phyloP scores from a whole-genome alignment of 2,888 invertebrate species.

The Meandrusa payeni region DNA sequence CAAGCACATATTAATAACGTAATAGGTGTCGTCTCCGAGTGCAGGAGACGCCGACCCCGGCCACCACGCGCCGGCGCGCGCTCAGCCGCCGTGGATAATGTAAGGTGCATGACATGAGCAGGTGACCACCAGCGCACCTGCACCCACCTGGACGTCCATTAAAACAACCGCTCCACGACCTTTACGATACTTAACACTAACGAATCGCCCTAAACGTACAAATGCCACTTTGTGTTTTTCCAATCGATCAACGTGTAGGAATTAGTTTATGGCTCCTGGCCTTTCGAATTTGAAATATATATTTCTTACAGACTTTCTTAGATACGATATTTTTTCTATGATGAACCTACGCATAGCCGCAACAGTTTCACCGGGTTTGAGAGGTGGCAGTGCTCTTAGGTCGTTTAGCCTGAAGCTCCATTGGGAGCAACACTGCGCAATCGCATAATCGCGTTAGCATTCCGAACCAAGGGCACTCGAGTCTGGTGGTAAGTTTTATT shows the following conservation, averaged over 20 bases:
- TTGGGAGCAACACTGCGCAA: too few species aligned
- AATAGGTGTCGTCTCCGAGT: slow-evolving; percentile 25
- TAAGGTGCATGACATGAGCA: slow-evolving; percentile 62
- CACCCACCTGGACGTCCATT: slow-evolving; percentile 3
- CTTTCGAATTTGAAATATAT: too few species aligned
- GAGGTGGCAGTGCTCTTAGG: too few species aligned
- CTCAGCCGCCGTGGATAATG: slow-evolving; percentile 58
- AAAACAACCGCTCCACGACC: slow-evolving; percentile 19
- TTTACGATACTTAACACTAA: slow-evolving; percentile 18
- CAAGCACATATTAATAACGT: too few species aligned
- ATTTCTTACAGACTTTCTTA: too few species aligned
- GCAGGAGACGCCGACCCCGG: slow-evolving; percentile 50
- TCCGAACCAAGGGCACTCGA: too few species aligned
- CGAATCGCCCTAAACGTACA: slow-evolving; percentile 6
- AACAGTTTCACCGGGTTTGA: too few species aligned
- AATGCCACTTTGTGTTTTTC: slow-evolving; percentile 9
- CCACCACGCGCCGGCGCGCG: slow-evolving; percentile 59
- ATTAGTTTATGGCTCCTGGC: slow-evolving; percentile 8
- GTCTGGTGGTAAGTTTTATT: too few species aligned
- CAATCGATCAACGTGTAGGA: neutral
- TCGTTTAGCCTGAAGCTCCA: too few species aligned
- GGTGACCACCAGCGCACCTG: slow-evolving; percentile 35
- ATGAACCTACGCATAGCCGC: too few species aligned
- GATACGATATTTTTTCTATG: too few species aligned
- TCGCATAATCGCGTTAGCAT: too few species aligned